Evolutionary conservation across 2,113 vertebrate species (phyloP), one percentile per base, ranked within the genome.

Genomic region (Corydoras maculifer): DNA sequence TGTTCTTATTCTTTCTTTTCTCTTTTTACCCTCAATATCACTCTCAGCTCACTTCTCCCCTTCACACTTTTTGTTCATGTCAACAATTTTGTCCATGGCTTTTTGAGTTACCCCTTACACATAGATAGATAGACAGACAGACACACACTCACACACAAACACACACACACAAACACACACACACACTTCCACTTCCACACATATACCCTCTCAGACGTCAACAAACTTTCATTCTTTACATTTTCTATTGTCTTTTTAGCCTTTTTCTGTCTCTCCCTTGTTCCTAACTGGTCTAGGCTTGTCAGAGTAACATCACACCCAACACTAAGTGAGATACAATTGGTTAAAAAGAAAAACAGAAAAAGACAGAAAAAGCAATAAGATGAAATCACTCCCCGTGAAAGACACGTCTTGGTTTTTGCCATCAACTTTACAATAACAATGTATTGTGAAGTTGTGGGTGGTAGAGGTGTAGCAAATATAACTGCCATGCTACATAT

Each of bases 251-350:
- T 43, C 35, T 43, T 43, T 43, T 43, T 25, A 25, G 18, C 18
- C 18, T 43, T 43, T 35, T 0, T 51, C 30, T 29, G 58, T 51
- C 58, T 53, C n/a, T 66, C 57, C 49, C 15, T 9, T 30, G 51
- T 61, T 73, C 76, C 73, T 70, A 75, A 77, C 74, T 10, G 78
- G 85, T 81, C 84, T 83, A 75, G 82, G 81, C 86, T 80, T 48
- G 86, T 78, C 84, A 58, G 63, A 74, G 73, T 81, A 73, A 84
- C 76, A 80, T 84, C 79, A 71, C 74, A 79, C 49, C 66, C 15
- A 68, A 9, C n/a, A 49, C 49, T 5, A n/a, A 54, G 53, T 57
- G 51, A 12, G 54, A 57, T 31, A 48, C 32, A 48, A 25, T 25
- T 25, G 18, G 18, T 25, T 25, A 25, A 25, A 25, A 25, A 25